Percentiles rank a stretch among this genome's conserved stretches.
Conservation (phyloP, 2,113 vertebrate species). For the Tetrao urogallus region DNA sequence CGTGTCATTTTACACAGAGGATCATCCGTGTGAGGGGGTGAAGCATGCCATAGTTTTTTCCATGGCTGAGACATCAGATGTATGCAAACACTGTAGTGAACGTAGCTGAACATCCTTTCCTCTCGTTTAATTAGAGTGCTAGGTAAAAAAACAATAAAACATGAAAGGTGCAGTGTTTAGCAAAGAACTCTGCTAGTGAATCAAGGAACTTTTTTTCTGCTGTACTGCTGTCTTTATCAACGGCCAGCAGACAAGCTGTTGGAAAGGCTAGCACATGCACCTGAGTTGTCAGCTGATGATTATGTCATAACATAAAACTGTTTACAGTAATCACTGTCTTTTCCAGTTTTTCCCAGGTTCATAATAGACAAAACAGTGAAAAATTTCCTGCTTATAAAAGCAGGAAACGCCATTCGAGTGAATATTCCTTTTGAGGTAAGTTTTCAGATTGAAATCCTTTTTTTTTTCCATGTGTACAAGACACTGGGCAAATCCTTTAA, state of each 20-base stretch:
- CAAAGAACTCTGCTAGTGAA: neutral
- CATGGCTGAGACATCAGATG: neutral
- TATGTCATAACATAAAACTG: neutral
- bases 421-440: constrained; percentile 88
- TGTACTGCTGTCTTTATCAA: neutral
- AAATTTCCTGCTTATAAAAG: constrained; percentile 83
- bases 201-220: neutral
- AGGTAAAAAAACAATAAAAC: neutral
- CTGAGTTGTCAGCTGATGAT: neutral
- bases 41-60: neutral
- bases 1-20: neutral
- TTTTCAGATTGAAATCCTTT: neutral
- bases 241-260: neutral
- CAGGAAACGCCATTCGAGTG: constrained; percentile 83
- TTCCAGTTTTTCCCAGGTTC: constrained; percentile 86
- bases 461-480: neutral
- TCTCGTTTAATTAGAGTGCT: neutral
- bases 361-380: constrained; percentile 79
- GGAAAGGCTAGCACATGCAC: neutral
- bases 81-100: neutral
- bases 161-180: neutral
- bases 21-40: neutral
- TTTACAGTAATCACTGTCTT: neutral
- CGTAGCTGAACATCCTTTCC: neutral
- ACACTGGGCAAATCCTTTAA: neutral